Evolutionary conservation across 1,140 invertebrate species (phyloP), one percentile per base, ranked within the genome.

Genomic region (Maconellicoccus hirsutus): DNA sequence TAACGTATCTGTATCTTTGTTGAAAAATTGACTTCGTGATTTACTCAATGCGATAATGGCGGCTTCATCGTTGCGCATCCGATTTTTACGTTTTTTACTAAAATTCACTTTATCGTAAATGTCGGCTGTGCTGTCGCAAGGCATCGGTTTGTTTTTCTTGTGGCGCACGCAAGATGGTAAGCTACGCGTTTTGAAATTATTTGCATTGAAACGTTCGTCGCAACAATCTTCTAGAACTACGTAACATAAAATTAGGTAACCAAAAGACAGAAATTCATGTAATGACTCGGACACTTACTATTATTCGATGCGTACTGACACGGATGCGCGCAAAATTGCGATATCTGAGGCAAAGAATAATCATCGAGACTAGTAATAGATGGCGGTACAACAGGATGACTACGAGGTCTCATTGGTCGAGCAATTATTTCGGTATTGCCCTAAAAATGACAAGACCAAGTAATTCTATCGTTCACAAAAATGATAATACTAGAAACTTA

Each of bases 31-130:
- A 76, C 85, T 86, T 74, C 84, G 80, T 0, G 86, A 87, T 79
- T 88, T 88, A 78, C 87, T 89, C 27, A 89, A 79, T 12, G 87
- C 87, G 73, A 89, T 89, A 71, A 88, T 86, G 39, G 87, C 87
- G 10, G 87, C 87, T 80, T 88, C 87, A 76, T 88, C 87, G 77
- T 86, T 88, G 70, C 86, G 80, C 86, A 88, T 88, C 27, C 87
- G 83, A 78, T 86, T 87, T 80, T 86, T 86, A 75, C 86, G 82
- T 78, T 87, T 87, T 77, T 87, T 88, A 76, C 86, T 87, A 73
- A 87, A 83, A 76, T 85, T 87, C 19, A 87, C 86, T 19, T 66
- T 66, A 66, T 66, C 61, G 25, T 66, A 66, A 8, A 66, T 8
- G 7, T 66, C 61, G 21, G 10, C 19, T 23, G 61, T 26, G 25